These are phyloP conservation scores for Eulemur albifrons DNA, from an alignment of 2,797 vertebrate genomes.

Conservation along the genomic window DNA sequence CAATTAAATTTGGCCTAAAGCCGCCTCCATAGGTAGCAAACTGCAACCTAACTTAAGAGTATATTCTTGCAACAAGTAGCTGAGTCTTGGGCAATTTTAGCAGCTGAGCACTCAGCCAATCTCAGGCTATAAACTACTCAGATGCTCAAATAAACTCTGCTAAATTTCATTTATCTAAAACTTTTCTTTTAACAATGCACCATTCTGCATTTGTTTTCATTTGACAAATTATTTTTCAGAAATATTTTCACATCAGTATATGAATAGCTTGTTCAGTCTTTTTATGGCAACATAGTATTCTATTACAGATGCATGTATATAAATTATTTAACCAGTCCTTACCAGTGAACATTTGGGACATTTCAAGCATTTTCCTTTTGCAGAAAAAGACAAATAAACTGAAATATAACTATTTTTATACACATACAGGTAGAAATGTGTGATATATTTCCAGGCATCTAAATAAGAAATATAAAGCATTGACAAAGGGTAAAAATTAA, in stretches of 20 bases:
- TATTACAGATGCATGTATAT: neutral
- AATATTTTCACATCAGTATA: neutral
- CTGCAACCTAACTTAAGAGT: neutral
- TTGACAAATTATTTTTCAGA: neutral
- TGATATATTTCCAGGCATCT: neutral
- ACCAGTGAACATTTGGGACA: neutral
- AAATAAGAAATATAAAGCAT: neutral
- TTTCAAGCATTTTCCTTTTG: neutral
- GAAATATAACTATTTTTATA: neutral
- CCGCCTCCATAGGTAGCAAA: neutral
- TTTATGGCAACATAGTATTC: neutral
- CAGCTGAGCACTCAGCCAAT: no score
- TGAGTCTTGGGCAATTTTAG: neutral
- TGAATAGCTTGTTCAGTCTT: neutral
- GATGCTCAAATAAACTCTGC: neutral
- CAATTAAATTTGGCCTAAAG: neutral
- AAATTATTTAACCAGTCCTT: neutral
- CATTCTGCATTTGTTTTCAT: neutral
- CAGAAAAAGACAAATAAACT: neutral
- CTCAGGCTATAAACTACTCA: neutral
- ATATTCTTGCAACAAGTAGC: neutral
- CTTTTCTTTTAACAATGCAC: neutral
- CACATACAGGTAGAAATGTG: neutral
- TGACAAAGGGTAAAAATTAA: neutral
- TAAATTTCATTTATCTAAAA: neutral